These are phyloP conservation scores for Gryon sp. DNA, from an alignment of 1,140 invertebrate genomes.

Conservation along the genomic window DNA sequence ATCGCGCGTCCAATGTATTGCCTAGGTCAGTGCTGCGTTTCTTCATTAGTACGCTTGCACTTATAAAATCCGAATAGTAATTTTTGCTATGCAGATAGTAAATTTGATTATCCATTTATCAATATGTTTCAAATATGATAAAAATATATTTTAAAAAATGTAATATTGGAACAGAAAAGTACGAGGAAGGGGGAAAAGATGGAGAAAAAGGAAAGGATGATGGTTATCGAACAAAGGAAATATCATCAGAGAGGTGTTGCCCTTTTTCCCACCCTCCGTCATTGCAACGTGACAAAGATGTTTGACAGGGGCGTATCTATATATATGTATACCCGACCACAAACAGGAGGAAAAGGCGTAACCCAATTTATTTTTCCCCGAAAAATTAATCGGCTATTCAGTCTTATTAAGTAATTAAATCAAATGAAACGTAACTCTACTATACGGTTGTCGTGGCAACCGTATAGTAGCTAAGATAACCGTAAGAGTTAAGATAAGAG, in stretches of 20 bases:
- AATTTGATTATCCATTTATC: too few relatives aligned
- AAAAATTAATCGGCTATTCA: constrained; percentile 26
- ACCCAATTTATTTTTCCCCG: constrained; percentile 52
- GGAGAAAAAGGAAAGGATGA: background rate
- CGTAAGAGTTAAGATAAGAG: too few relatives aligned
- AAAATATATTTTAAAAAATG: too few relatives aligned
- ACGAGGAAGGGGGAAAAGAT: too few relatives aligned
- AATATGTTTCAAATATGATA: too few relatives aligned
- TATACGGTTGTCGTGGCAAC: too few relatives aligned
- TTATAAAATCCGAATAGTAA: too few relatives aligned
- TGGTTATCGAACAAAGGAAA: constrained; percentile 6
- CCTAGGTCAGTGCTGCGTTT: constrained; percentile 64
- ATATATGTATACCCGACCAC: too few relatives aligned
- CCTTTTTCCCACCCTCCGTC: constrained; percentile 16
- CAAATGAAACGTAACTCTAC: too few relatives aligned
- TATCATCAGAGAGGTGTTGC: constrained; percentile 43
- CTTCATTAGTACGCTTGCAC: constrained; percentile 55
- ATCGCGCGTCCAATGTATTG: constrained; percentile 36
- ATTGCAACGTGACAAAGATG: constrained; percentile 35
- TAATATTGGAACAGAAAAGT: too few relatives aligned
- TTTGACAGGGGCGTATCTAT: constrained; percentile 46
- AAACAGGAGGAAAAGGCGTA: constrained; percentile 25
- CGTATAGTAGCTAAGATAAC: too few relatives aligned
- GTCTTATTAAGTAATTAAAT: constrained; percentile 31
- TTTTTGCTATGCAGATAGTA: too few relatives aligned